Evolutionary conservation across 1,140 invertebrate species (phyloP), one percentile per base, ranked within the genome.

Genomic region (Hylaeus volcanicus): DNA sequence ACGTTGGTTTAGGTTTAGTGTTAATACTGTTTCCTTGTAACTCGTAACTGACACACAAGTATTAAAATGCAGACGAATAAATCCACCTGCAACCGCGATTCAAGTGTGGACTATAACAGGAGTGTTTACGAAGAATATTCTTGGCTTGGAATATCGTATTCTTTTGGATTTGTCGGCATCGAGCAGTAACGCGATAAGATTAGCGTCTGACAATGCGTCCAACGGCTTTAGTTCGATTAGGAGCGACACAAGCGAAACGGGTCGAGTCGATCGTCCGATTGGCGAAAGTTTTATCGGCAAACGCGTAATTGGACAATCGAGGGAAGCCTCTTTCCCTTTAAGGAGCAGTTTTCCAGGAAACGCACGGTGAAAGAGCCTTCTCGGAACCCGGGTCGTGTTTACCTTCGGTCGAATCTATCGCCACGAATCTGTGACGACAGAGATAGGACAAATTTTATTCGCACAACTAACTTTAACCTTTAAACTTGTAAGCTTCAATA

Each of bases 251-350:
- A 51, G n/a, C 45, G 26, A 48, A 56, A 12, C 65, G 45, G 64
- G 26, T 14, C 41, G 51, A 51, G 45, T 63, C 37, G 63, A 64
- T 9, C 51, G 51, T 56, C 14, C 39, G 58, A 64, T 63, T 45
- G 81, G 74, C 81, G 81, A 87, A 80, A 87, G 81, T 83, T 81
- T 64, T 78, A 78, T 81, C 70, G 61, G 11, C 51, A 5, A 65
- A 74, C 77, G 74, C 79, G 66, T 78, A 68, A 82, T 80, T 73
- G 70, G 73, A 74, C 73, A 51, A 56, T 80, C 70, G 45, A 81
- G 58, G 39, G 64, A 71, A 80, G 83, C 63, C 68, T 56, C 55
- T 79, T 85, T 80, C 76, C 71, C n/a, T 65, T 80, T 87, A 74
- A 61, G 74, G 70, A 70, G 6, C 74, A 55, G 53, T 69, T 85